These are phyloP conservation scores for Habropoda laboriosa DNA, from an alignment of 1,140 invertebrate species.

Conservation along the genomic window DNA sequence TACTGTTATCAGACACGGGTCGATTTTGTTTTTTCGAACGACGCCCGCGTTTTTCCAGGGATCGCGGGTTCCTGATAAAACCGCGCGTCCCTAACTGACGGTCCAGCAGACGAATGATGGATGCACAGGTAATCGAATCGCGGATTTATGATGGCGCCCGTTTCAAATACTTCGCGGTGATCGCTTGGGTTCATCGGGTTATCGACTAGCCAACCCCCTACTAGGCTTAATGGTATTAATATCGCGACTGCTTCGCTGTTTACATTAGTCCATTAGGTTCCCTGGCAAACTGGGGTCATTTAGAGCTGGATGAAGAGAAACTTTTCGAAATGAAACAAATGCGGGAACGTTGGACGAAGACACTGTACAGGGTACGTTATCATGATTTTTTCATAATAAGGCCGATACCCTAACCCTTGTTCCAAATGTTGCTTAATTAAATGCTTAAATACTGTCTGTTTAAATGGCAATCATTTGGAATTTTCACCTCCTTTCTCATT, in stretches of 20 bases:
- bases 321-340: no score
- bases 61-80: conserved; percentile 17
- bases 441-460: no score
- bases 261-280: conserved; percentile 5
- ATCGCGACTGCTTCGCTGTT: not conserved
- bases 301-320: not conserved
- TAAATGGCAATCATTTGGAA: no score
- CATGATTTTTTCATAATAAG: no score
- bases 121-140: conserved; percentile 32
- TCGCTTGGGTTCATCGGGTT: not conserved
- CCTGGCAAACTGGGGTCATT: no score
- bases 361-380: no score
- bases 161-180: not conserved
- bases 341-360: no score
- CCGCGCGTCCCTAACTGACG: not conserved
- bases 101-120: not conserved
- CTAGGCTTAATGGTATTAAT: conserved; percentile 2
- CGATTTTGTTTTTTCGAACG: conserved; percentile 6
- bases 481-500: no score
- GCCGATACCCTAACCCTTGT: no score
- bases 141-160: conserved; percentile 14
- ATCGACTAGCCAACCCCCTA: not conserved
- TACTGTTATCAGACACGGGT: conserved; percentile 26
- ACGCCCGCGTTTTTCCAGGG: not conserved
- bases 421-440: no score